phyloP scores from a whole-genome alignment of 2,113 vertebrate species.

The Larimichthys polyactis region DNA sequence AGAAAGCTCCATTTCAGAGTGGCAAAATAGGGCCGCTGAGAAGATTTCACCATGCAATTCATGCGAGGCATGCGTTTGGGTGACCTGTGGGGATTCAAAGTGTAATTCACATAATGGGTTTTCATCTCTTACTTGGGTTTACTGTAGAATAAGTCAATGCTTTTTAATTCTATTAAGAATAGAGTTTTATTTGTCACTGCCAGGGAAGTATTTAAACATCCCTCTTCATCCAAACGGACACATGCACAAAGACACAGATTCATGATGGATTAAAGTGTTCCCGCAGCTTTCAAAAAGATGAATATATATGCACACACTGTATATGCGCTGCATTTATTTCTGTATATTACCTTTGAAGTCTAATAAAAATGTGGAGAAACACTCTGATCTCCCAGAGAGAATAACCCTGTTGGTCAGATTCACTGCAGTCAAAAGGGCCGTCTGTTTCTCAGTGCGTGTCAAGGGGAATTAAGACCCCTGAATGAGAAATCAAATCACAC shows the following conservation, averaged over 20 bases:
- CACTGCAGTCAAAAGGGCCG: conserved; percentile 69
- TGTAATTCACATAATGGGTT: conserved; percentile 56
- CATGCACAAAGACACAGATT: conserved; percentile 29
- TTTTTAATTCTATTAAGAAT: conserved; percentile 20
- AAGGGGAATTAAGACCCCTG: conserved; percentile 67
- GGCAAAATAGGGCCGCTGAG: conserved; percentile 21
- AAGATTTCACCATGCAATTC: conserved; percentile 40
- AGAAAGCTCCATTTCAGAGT: conserved; percentile 34
- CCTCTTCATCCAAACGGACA: conserved; percentile 6
- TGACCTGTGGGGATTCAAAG: conserved; percentile 45
- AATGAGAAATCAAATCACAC: conserved; percentile 77
- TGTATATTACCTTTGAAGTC: conserved; percentile 74
- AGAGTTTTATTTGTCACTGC: conserved; percentile 43
- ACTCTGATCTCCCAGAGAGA: conserved; percentile 73
- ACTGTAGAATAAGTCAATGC: conserved; percentile 2
- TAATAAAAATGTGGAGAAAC: conserved; percentile 69
- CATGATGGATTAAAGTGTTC: conserved; percentile 54
- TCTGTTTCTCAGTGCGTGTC: conserved; percentile 70
- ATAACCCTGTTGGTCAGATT: conserved; percentile 75
- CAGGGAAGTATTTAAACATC: conserved; percentile 32
- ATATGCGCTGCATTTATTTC: conserved; percentile 56
- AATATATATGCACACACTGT: conserved; percentile 46
- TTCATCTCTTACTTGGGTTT: conserved; percentile 37
- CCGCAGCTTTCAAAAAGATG: conserved; percentile 33
- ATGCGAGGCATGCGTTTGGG: conserved; percentile 43